These are phyloP conservation scores for Isaurus tuberculatus DNA, from an alignment of 92 coral and sea anemone genomes.

Conservation along the genomic window DNA sequence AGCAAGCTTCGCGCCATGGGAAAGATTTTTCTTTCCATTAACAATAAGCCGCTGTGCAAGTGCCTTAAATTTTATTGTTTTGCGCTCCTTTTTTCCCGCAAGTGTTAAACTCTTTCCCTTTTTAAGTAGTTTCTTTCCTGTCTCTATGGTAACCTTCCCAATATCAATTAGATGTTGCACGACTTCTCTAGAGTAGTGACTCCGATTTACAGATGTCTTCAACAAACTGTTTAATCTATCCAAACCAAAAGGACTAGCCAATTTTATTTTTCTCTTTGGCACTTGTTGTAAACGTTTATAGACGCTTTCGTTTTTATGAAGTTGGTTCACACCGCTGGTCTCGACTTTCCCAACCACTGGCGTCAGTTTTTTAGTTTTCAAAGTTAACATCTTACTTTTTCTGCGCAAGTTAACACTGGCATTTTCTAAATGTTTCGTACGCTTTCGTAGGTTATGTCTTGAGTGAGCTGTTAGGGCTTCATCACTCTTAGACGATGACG, in stretches of 20 bases:
- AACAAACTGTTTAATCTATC: constrained; percentile 71
- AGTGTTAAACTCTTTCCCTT: constrained; percentile 24
- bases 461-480: not conserved
- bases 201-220: constrained; percentile 65
- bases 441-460: not conserved
- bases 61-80: constrained; percentile 22
- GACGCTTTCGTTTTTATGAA: not conserved
- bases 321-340: not conserved
- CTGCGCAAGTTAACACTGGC: not conserved
- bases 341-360: not conserved
- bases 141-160: constrained; percentile 85
- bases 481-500: not conserved
- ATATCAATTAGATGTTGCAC: constrained; percentile 78
- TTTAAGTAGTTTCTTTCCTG: constrained; percentile 74
- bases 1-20: constrained; percentile 72
- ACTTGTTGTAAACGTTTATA: not conserved
- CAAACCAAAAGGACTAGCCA: constrained; percentile 23
- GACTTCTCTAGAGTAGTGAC: constrained; percentile 73
- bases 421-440: not conserved
- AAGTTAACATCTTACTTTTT: not conserved
- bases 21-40: constrained; percentile 75
- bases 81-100: not conserved
- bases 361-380: not conserved
- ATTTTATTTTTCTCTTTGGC: not conserved
- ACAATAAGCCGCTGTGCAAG: constrained; percentile 80